Evolutionary conservation across 2,888 invertebrate genomes (phyloP), one percentile per base, ranked within the genome.

Genomic region (Heliconius cydno): DNA sequence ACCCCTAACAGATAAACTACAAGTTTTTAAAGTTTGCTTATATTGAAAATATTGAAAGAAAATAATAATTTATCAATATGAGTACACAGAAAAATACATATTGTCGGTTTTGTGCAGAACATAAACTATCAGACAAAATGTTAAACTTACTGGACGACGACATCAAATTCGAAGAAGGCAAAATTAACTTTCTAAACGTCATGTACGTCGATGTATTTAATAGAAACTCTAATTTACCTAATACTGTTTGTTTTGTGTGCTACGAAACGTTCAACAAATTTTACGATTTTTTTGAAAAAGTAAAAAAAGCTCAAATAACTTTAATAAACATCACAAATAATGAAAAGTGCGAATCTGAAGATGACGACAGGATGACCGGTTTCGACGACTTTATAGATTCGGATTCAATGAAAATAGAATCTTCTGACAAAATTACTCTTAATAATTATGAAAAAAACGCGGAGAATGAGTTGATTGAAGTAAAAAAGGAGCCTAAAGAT

Each of bases 101-200:
- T 85, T 93, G 93, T 80, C 90, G 93, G 77, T 91, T 93, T 83
- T 93, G 93, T 83, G 93, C 93, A 15, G 91, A 93, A 82, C 87
- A 86, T 5, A 92, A 90, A 81, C 87, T 85, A 75, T 80, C 87
- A 3, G 88, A 91, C 28, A 92, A 92, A 84, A 85, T 93, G 77
- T 80, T 92, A 41, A 88, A 92, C 75, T 79, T 85, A 25, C 41
- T 80, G 41, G 84, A 86, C 63, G 90, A 92, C 81, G 82, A 81
- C 28, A 83, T 84, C 38, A 91, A 89, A 86, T 88, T 85, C 80
- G 86, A 89, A 22, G 92, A 92, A 85, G 87, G 91, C 25, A 93
- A 92, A 84, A 84, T 93, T 60, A 82, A 87, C 5, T 91, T 92
- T 81, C 83, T 94, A n/a, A 94, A 93, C 82, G 92, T 92, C 30